Base-by-base conservation (phyloP, 2,113 vertebrate genomes). In the Sinocyclocheilus rhinocerous region DNA sequence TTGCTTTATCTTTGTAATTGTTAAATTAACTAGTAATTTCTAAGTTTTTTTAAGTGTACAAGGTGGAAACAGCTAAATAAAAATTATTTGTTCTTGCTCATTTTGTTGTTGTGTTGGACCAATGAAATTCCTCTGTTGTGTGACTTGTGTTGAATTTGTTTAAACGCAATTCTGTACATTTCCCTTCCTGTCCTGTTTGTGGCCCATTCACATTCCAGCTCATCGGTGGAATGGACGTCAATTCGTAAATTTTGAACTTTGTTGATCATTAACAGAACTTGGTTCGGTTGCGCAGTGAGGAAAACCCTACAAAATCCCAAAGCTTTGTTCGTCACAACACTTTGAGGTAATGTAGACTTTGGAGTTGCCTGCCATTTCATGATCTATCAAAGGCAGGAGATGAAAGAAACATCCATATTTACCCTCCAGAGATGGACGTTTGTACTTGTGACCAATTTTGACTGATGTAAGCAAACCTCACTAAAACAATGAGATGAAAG, bases 401-500 rank as follows among this genome's bases (percentile, higher is more conserved):
- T 72, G 69, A 72, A 72, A 72, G 67, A 39, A 20, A 2, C 36
- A 72, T 42, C 18, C 4, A 22, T 42, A 42, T 72, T 72, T 72
- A 61, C 20, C 20, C 57, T 61, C 57, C 20, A n/a, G 69, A 72
- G 69, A 42, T 12, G 20, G 20, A 2, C 0, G 4, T 42, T 72
- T 42, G 69, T 72, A 42, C 69, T 72, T 22, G 69, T 42, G 69
- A 72, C 69, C 20, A 22, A 72, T 72, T 72, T 72, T 39, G 18
- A 42, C 18, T 72, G 18, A 72, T 42, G 33, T 6, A 22, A 42
- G 36, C 69, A 72, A 42, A 42, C 69, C 36, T 72, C 20, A 12
- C 36, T 39, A n/a, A 72, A 72, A 72, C 69, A 72, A 42, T n/a
- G 36, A 42, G 36, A 72, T 72, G 10, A 72, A 72, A 72, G 69